These are phyloP conservation scores for Cottus gobio DNA, from an alignment of 2,113 vertebrate species.

Conservation along the genomic window DNA sequence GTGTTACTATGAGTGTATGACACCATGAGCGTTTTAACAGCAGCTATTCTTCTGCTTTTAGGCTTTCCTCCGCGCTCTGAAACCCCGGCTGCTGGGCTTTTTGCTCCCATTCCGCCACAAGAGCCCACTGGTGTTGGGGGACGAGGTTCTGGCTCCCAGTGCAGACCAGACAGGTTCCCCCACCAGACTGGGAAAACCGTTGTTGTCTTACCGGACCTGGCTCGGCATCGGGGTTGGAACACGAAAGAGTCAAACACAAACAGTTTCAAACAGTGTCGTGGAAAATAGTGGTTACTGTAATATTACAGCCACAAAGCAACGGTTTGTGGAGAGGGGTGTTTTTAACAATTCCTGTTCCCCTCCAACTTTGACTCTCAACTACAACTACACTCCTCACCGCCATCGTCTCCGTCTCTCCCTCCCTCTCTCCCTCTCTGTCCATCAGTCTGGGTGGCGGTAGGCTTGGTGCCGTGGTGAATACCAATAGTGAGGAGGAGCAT, in stretches of 20 bases:
- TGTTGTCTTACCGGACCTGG: background rate
- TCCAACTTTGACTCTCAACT: slow-evolving; percentile 55
- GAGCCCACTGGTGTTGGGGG: background rate
- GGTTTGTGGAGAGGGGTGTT: background rate
- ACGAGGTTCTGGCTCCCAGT: background rate
- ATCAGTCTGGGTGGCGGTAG: slow-evolving; percentile 89
- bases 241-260: background rate
- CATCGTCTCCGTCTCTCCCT: slow-evolving; percentile 18
- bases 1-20: background rate
- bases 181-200: background rate
- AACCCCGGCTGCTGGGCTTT: slow-evolving; percentile 8
- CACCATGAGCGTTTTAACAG: background rate
- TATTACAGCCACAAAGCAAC: background rate
- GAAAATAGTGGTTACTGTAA: background rate
- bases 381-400: background rate
- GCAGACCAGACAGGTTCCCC: background rate
- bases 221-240: background rate
- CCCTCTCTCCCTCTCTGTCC: slow-evolving; percentile 32
- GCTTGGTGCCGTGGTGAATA: slow-evolving; percentile 89
- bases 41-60: background rate
- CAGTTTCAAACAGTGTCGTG: background rate
- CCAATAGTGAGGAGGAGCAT: slow-evolving; percentile 95
- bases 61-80: background rate
- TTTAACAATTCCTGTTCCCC: slow-evolving; percentile 2
- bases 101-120: slow-evolving; percentile 6